These are phyloP conservation scores for Pachyramphus minor DNA, from an alignment of 2,113 vertebrate genomes.

Conservation along the genomic window DNA sequence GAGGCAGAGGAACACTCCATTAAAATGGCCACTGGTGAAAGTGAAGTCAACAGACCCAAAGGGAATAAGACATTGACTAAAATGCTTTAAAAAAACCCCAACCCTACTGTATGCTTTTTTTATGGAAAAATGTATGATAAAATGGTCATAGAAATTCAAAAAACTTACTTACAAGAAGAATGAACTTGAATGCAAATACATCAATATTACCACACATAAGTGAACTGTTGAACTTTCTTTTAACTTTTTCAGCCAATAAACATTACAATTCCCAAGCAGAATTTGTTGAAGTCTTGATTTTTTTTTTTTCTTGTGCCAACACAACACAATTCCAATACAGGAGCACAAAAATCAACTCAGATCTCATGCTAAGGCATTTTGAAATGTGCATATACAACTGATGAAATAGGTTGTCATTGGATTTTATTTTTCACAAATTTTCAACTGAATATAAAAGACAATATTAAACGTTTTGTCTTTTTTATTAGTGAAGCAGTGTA, in stretches of 20 bases:
- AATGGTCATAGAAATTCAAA: background rate
- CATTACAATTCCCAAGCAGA: background rate
- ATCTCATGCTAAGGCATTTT: background rate
- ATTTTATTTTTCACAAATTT: background rate
- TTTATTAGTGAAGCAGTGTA: background rate
- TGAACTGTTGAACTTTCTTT: background rate
- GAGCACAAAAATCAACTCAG: background rate
- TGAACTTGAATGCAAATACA: background rate
- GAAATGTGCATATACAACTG: rapidly evolving
- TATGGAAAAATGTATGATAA: background rate
- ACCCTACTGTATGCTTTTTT: slow-evolving; percentile 34
- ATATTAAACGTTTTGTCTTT: background rate
- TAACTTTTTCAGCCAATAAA: background rate
- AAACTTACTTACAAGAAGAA: background rate
- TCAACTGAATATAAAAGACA: background rate
- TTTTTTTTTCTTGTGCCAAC: background rate
- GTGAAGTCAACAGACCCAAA: background rate
- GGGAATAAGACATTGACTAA: background rate
- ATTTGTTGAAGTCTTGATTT: background rate
- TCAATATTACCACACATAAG: background rate
- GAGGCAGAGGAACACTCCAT: background rate
- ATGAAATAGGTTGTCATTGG: background rate
- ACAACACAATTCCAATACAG: background rate
- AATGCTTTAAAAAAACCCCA: background rate
- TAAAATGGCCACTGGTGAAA: background rate